Base-by-base conservation (phyloP, 2,888 invertebrate genomes). In the Nomada hirtipes region DNA sequence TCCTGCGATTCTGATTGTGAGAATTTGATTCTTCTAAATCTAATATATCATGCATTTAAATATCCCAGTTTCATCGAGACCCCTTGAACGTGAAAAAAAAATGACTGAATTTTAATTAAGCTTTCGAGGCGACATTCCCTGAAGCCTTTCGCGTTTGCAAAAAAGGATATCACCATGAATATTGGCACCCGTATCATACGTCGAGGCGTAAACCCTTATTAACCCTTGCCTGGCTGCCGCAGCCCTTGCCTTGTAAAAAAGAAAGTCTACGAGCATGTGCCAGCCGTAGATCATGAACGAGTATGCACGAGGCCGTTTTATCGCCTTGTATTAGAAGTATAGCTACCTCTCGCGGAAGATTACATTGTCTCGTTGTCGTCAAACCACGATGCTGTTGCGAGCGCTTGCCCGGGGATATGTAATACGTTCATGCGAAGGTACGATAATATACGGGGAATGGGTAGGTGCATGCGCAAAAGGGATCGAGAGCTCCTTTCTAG, bases 291-390 rank as follows among this genome's bases (percentile, higher is more conserved):
- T 69, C 57, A 69, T 13, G 69, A 69, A 47, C 57, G n/a, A 9
- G 26, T 57, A 15, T 57, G 15, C 50, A 2, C 69, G 26, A 47
- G 57, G 9, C 68, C 23, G 68, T 55, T 44, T 23, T 68, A 57
- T 68, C 55, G 42, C 57, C 36, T 36, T 36, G 36, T 7, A 36
- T 36, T 36, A 36, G n/a, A 59, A 15, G 36, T 53, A 15, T 20
- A 59, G 44, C 20, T 0, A 23, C 36, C 71, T 15, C 50, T 26
- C 29, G 29, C 23, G 29, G 52, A 52, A 71, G 61, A 61, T 61
- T 61, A 61, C 60, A 53, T 71, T 42, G 71, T 47, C 61, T 52
- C 61, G 71, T 60, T 53, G 61, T 61, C 71, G 71, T 69, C 69
- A 3, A 18, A n/a, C 59, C 59, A 47, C 42, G 47, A 47, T 44